phyloP scores from a whole-genome alignment of 2,888 invertebrate species.

The Lissocephala sabroskyi region DNA sequence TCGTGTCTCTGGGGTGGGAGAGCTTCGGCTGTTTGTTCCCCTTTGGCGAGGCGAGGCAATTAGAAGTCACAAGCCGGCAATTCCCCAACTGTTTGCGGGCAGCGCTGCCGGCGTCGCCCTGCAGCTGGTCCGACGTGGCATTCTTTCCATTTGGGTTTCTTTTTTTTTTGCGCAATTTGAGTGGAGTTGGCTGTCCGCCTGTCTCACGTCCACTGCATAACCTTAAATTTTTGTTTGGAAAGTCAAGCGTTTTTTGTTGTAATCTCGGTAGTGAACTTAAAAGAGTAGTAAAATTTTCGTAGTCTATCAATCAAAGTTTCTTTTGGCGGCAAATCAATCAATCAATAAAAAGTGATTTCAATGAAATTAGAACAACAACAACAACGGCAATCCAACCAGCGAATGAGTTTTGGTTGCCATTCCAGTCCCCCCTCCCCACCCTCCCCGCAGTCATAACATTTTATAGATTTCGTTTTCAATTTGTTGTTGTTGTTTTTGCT shows the following conservation, averaged over 20 bases:
- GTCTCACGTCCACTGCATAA: too few species aligned
- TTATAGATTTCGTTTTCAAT: too few species aligned
- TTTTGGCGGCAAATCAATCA: slow-evolving; percentile 20
- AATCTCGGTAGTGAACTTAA: too few species aligned
- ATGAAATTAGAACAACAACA: slow-evolving; percentile 6
- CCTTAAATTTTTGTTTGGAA: too few species aligned
- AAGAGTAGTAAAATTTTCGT: not conserved
- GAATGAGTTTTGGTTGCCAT: too few species aligned
- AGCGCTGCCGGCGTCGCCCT: too few species aligned
- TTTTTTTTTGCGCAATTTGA: not conserved
- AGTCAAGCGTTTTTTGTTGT: slow-evolving; percentile 38
- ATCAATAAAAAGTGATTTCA: slow-evolving; percentile 34
- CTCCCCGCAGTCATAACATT: too few species aligned
- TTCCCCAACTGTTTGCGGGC: too few species aligned
- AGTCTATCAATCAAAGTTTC: not conserved
- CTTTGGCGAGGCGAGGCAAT: slow-evolving; percentile 3
- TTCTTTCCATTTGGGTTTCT: not conserved
- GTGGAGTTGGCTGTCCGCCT: slow-evolving; percentile 27
- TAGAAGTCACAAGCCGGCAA: too few species aligned
- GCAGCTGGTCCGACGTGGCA: not conserved
- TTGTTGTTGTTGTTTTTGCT: too few species aligned
- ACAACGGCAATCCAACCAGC: too few species aligned
- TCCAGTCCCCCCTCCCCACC: too few species aligned
- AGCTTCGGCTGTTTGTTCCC: not conserved
- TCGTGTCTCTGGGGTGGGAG: not conserved